Conservation (phyloP, 2,888 invertebrate genomes). For the Oxystoma pomonae region DNA sequence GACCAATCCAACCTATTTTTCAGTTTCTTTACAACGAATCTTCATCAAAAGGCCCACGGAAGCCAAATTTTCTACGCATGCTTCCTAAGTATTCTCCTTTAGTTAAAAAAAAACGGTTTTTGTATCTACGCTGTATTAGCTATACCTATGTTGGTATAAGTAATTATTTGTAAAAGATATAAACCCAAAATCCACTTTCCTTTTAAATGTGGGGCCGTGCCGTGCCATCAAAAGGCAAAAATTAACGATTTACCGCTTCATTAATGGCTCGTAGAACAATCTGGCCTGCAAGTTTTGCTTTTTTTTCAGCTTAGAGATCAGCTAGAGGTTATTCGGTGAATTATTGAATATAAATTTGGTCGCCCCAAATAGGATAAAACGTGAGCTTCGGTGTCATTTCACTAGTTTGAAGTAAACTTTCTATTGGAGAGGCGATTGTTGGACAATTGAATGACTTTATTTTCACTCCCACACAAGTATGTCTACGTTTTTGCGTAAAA, state of each 20-base stretch:
- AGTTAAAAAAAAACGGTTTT: too few species aligned
- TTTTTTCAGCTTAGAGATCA: not conserved
- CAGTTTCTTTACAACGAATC: too few species aligned
- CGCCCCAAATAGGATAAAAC: constrained; percentile 1
- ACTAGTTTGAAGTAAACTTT: not conserved
- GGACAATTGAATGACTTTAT: not conserved
- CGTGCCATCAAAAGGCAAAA: not conserved
- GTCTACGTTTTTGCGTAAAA: too few species aligned
- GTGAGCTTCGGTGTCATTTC: constrained; percentile 3
- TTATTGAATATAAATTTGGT: constrained; percentile 3
- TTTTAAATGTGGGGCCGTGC: not conserved
- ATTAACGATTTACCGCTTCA: not conserved
- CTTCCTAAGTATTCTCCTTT: too few species aligned
- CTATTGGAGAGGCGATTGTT: constrained; percentile 1
- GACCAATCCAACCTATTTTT: too few species aligned
- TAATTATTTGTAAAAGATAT: not conserved
- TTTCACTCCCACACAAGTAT: not conserved
- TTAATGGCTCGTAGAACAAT: not conserved
- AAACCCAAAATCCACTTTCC: not conserved
- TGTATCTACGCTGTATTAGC: too few species aligned
- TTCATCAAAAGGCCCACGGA: too few species aligned
- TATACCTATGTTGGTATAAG: not conserved
- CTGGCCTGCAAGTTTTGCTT: not conserved
- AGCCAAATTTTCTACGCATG: too few species aligned
- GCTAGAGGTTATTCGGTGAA: not conserved